These are phyloP conservation scores for Hypsopygia costalis DNA, from an alignment of 2,888 invertebrate genomes.

Conservation along the genomic window DNA sequence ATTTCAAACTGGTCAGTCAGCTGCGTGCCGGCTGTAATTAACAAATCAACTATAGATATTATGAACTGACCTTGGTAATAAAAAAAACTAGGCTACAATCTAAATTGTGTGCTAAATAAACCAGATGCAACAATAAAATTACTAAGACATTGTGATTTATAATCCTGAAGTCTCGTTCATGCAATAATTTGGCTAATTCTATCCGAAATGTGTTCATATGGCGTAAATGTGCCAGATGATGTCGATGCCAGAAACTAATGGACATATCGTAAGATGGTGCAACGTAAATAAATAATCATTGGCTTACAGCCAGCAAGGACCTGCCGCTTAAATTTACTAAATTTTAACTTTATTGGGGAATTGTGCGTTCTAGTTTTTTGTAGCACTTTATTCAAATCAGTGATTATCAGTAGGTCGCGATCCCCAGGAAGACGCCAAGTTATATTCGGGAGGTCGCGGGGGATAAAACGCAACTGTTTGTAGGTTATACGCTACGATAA, in stretches of 20 bases:
- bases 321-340: background rate
- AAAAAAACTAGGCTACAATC: slow-evolving; percentile 2
- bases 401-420: too few species aligned
- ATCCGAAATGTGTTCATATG: background rate
- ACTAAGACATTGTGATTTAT: slow-evolving; percentile 13
- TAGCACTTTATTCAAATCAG: too few species aligned
- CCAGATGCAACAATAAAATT: slow-evolving; percentile 10
- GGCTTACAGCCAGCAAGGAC: background rate
- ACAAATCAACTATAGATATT: too few species aligned
- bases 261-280: slow-evolving; percentile 11
- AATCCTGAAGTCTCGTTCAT: slow-evolving; percentile 10
- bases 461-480: too few species aligned
- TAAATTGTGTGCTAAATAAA: background rate
- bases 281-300: background rate
- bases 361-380: background rate
- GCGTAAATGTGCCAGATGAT: background rate
- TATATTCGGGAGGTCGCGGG: too few species aligned
- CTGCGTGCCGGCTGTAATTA: too few species aligned
- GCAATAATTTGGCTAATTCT: slow-evolving; percentile 6
- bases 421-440: too few species aligned
- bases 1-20: too few species aligned
- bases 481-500: too few species aligned
- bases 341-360: too few species aligned
- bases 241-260: slow-evolving; percentile 11
- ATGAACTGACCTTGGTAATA: slow-evolving; percentile 2